Evolutionary conservation across 2,113 vertebrate species (phyloP).

Genomic region (Taurulus bubalis): DNA sequence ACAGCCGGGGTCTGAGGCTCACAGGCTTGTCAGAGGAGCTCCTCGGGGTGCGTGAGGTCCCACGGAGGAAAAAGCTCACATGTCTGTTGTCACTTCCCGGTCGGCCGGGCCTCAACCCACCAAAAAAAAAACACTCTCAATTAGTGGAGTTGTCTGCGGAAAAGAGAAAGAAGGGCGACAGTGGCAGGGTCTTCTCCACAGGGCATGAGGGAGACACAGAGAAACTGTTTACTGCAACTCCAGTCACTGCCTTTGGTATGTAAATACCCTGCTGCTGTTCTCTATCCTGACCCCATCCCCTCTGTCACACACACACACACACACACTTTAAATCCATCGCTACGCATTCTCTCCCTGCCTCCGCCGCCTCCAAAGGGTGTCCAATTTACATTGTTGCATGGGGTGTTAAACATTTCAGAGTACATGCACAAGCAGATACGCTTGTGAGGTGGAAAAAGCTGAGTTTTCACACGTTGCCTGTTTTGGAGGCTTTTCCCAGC

Average conservation of each 20-base stretch:
- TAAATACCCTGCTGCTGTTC: slow-evolving; percentile 51
- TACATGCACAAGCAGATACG: slow-evolving; percentile 50
- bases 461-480: slow-evolving; percentile 62
- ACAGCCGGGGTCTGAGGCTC: slow-evolving; percentile 37
- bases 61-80: slow-evolving; percentile 23
- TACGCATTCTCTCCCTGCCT: slow-evolving; percentile 30
- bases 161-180: slow-evolving; percentile 1
- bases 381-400: slow-evolving; percentile 65
- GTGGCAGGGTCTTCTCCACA: slow-evolving; percentile 1
- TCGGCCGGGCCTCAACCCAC: slow-evolving; percentile 15
- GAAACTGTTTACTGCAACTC: slow-evolving; percentile 39
- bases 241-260: slow-evolving; percentile 40
- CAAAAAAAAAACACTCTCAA: slow-evolving; percentile 31
- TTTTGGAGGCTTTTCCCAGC: slow-evolving; percentile 54
- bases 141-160: slow-evolving; percentile 20
- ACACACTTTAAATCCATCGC: slow-evolving; percentile 30
- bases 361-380: slow-evolving; percentile 59
- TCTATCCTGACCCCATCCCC: slow-evolving; percentile 27
- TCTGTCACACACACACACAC: slow-evolving; percentile 23
- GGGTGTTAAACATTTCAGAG: slow-evolving; percentile 66
- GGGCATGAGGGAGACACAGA: slow-evolving; percentile 1
- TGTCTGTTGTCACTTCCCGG: slow-evolving; percentile 15
- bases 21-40: slow-evolving; percentile 34
- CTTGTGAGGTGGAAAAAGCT: slow-evolving; percentile 58
- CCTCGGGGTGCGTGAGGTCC: slow-evolving; percentile 11